Base-by-base conservation (phyloP, 2,888 invertebrate species). In the Euspilapteryx auroguttella region DNA sequence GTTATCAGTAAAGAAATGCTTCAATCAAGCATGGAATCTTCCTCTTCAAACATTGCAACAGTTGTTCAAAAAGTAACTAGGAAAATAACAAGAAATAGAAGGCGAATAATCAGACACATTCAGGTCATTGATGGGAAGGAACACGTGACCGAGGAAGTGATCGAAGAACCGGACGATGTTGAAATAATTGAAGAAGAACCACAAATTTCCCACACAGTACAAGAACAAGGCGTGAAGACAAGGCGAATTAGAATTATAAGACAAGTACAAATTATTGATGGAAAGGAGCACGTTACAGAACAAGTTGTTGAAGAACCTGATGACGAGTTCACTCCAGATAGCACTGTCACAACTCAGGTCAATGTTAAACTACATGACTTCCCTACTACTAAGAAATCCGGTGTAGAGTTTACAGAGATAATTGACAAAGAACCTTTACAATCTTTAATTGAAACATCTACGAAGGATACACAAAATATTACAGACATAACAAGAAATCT, bases 51-150 rank as follows among this genome's bases (percentile, higher is more conserved):
- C 27, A 42, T 55, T 21, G 49, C 85, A 24, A 86, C 90, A 7
- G 82, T 88, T 2, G 83, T 89, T 0, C 87, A 89, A 47, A 88
- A 87, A 53, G 84, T 89, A 0, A 87, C 88, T 0, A 77, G 86
- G 44, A 82, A 84, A 50, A 81, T 89, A 9, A 86, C 88, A 14
- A 79, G 84, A 35, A 87, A 83, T 42, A 85, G 83, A 14, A 79
- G 84, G 32, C 82, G 85, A 40, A 85, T 90, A 11, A 86, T 92
- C 24, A 82, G 85, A 41, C 84, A 85, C 40, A 82, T 88, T 10
- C 83, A 85, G 13, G 83, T 90, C 5, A 82, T 91, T 34, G 85
- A 92, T 52, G 92, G 92, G 0, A 86, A 88, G 56, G 91, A 92
- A 56, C 84, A 86, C 35, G 79, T 89, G 0, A 86, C 85, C 1